Conservation (phyloP, 1,140 invertebrate species). For the Aphis gossypii region DNA sequence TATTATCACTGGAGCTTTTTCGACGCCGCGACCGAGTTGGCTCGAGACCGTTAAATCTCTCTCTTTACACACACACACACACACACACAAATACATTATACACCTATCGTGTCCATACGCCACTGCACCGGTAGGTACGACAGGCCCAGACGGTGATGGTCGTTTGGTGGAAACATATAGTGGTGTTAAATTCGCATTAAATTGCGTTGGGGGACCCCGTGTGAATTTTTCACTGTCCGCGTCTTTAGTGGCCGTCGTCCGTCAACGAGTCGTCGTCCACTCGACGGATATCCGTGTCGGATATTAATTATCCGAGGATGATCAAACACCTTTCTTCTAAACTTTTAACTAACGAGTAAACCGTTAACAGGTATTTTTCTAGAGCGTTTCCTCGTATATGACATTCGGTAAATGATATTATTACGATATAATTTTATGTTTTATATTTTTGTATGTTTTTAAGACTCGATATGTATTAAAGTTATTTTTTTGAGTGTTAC, state of each 20-base stretch:
- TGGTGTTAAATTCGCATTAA: constrained; percentile 17
- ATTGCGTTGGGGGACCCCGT: background rate
- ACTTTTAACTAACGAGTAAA: no score
- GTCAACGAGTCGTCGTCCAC: background rate
- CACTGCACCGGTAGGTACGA: background rate
- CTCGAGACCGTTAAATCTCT: background rate
- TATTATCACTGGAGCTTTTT: background rate
- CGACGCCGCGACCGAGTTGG: background rate
- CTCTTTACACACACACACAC: no score
- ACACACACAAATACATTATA: background rate
- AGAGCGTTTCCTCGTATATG: background rate
- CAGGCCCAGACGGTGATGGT: background rate
- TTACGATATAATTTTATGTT: background rate
- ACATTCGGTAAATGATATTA: no score
- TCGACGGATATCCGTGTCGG: background rate
- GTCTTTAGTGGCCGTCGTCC: background rate
- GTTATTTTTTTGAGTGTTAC: background rate
- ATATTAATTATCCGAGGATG: no score
- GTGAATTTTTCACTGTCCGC: background rate
- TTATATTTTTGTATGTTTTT: background rate
- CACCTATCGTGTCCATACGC: background rate
- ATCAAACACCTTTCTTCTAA: no score
- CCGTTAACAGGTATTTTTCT: background rate
- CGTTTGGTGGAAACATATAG: background rate
- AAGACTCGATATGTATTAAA: background rate